Base-by-base conservation (phyloP, 2,113 vertebrate species). In the Furnarius figulus region DNA sequence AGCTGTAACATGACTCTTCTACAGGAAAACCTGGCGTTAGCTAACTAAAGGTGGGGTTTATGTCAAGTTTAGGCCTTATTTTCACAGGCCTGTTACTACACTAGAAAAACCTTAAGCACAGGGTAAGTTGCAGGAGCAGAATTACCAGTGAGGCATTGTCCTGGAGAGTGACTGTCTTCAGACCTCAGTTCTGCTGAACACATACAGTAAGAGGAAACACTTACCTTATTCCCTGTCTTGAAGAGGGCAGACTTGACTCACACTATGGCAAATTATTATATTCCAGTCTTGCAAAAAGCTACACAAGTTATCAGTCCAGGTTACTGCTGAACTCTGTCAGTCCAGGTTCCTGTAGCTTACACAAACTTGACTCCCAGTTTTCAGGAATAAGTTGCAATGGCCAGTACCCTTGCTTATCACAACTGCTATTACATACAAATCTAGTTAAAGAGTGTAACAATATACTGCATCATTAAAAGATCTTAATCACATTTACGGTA, bases 401-500 rank as follows among this genome's bases (percentile, higher is more conserved):
- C 31, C 40, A 31, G 10, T 68, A 49, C 31, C 25, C 40, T 68
- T 70, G 50, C 67, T 49, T 2, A 84, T 73, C 87, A 76, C 33
- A 95, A 55, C 55, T 74, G 61, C 71, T 91, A 21, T 61, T 90
- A 33, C 84, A 70, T 8, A 74, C 28, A 84, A 65, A 71, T 37
- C 47, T 40, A 87, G n/a, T 75, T 80, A 74, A 62, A 92, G 42
- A 67, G 37, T 39, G 22, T 63, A 90, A 76, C 47, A 81, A 80
- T 80, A 94, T 50, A 42, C 61, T 77, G 37, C 63, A 72, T 66
- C 90, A 87, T 83, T 87, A 94, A 65, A 93, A 88, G 16, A 65
- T 55, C 71, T 94, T 95, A 88, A 72, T 89, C 59, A 68, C 40
- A 80, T 84, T 95, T 94, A 89, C 62, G 76, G 65, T 75, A 87